These are phyloP conservation scores for Drosophila multiciliata DNA, from an alignment of 2,888 invertebrate species.

Conservation along the genomic window DNA sequence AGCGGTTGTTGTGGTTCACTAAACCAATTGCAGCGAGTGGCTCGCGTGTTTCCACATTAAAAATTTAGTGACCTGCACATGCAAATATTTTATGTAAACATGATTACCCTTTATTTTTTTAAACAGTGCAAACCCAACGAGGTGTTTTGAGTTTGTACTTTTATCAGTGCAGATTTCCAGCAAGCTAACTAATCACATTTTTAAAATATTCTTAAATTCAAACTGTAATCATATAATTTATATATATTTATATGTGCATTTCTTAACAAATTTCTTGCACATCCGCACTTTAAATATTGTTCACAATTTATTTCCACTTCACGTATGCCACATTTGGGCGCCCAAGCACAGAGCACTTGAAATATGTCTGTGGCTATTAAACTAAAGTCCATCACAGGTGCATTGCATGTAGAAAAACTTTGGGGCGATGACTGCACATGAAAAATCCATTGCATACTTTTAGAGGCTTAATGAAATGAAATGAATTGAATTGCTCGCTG, in stretches of 20 bases:
- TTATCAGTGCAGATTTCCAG: too few relatives aligned
- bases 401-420: slow-evolving; percentile 28
- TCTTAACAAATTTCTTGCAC: neutral
- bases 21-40: slow-evolving; percentile 42
- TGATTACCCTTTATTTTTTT: slow-evolving; percentile 30
- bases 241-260: neutral
- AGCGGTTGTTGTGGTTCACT: slow-evolving; percentile 13
- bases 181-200: neutral
- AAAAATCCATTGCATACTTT: slow-evolving; percentile 42
- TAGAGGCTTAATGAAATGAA: slow-evolving; percentile 29
- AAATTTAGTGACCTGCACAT: slow-evolving; percentile 46
- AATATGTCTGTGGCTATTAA: neutral
- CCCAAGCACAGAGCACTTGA: neutral
- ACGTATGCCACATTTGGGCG: neutral
- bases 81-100: slow-evolving; percentile 8
- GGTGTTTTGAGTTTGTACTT: neutral
- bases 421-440: slow-evolving; percentile 11
- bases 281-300: neutral
- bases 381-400: slow-evolving; percentile 42
- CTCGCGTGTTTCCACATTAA: slow-evolving; percentile 69
- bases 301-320: neutral
- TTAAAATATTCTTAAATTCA: neutral
- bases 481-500: slow-evolving; percentile 17
- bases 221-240: neutral
- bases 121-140: neutral